Conservation (phyloP, 2,113 vertebrate species). For the Oryzias celebensis region DNA sequence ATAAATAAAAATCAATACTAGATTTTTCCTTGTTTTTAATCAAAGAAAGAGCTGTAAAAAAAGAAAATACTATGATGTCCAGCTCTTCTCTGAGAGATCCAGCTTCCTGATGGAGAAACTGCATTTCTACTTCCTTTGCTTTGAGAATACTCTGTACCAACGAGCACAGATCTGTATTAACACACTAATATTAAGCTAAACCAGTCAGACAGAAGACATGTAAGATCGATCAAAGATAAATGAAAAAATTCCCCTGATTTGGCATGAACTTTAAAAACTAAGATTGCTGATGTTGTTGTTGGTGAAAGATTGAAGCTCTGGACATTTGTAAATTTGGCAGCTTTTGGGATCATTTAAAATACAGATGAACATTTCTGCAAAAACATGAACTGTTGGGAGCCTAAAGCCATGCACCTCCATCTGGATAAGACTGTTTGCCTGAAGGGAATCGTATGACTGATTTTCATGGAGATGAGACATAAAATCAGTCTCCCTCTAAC, state of each 20-base stretch:
- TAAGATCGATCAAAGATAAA: constrained; percentile 21
- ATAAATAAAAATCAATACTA: not conserved
- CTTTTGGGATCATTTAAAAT: not conserved
- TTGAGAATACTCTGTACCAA: constrained; percentile 83
- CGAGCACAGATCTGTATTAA: not conserved
- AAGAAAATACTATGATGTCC: constrained; percentile 80
- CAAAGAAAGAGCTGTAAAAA: not conserved
- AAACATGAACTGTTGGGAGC: too few species aligned
- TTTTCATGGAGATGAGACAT: constrained; percentile 80
- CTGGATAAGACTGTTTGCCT: constrained; percentile 85
- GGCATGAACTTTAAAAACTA: too few species aligned
- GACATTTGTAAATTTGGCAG: too few species aligned
- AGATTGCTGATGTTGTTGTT: too few species aligned
- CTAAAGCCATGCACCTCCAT: constrained; percentile 77
- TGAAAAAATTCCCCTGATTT: too few species aligned
- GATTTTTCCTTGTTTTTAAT: not conserved
- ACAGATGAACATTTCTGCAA: too few species aligned
- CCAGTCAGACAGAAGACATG: not conserved
- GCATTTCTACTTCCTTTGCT: constrained; percentile 90
- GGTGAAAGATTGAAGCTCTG: too few species aligned
- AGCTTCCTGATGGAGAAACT: constrained; percentile 92
- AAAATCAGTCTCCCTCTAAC: constrained; percentile 80
- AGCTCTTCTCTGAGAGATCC: constrained; percentile 87
- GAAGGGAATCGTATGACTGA: constrained; percentile 70
- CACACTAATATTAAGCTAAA: not conserved